Conservation (phyloP, 2,888 invertebrate genomes). For the Chamaedrilus cognettii region DNA sequence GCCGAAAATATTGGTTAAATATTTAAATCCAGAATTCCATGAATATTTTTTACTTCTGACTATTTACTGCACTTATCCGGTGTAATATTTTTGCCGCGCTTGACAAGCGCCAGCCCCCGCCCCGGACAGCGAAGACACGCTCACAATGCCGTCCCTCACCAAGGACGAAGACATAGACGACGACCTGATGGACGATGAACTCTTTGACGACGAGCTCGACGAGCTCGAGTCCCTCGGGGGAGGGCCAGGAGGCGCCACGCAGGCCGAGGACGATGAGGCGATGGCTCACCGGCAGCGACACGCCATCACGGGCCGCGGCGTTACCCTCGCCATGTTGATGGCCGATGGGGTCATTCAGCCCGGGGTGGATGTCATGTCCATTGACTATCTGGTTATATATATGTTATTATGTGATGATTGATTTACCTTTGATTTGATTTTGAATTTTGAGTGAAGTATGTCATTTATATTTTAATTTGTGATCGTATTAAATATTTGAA, state of each 20-base stretch:
- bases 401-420: constrained; percentile 34
- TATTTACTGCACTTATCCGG: no score
- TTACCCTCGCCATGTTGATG: constrained; percentile 83
- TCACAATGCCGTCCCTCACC: background rate
- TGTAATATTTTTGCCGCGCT: no score
- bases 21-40: no score
- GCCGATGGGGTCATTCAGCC: constrained; percentile 82
- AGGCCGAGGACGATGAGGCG: background rate
- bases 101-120: no score
- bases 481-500: no score
- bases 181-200: constrained; percentile 15
- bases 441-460: no score
- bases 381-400: constrained; percentile 78
- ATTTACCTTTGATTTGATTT: no score
- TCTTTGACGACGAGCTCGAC: constrained; percentile 13
- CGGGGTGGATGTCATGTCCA: constrained; percentile 81
- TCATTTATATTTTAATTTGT: no score
- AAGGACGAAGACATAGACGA: constrained; percentile 24
- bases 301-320: constrained; percentile 60
- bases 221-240: constrained; percentile 5
- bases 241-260: background rate
- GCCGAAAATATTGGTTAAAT: no score
- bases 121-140: no score
- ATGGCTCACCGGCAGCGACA: constrained; percentile 16
- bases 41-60: no score